phyloP scores from a whole-genome alignment of 2,113 vertebrate genomes.

The Trochalopteron elliotii region DNA sequence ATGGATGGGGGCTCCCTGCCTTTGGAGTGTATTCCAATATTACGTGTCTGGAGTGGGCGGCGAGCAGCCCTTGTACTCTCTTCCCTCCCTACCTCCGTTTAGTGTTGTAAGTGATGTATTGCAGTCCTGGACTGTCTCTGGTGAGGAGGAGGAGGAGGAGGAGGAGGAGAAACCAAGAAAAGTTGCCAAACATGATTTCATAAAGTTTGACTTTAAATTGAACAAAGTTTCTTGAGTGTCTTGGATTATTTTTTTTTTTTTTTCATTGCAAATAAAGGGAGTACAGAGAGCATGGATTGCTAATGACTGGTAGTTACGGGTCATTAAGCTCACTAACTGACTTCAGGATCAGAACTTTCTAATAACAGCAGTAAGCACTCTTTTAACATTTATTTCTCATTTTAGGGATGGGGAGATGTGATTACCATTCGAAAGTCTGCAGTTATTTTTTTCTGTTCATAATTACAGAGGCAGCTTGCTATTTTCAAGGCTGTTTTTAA shows the following conservation, averaged over 20 bases:
- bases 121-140: conserved; percentile 44
- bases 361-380: conserved; percentile 49
- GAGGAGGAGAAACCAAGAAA: conserved; percentile 63
- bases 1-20: conserved; percentile 41
- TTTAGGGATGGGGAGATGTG: conserved; percentile 29
- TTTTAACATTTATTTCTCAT: conserved; percentile 61
- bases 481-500: conserved; percentile 26
- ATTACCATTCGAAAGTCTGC: conserved; percentile 41
- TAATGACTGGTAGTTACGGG: conserved; percentile 55
- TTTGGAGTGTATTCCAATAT: conserved; percentile 64
- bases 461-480: not conserved
- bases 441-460: not conserved
- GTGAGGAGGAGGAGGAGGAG: not conserved
- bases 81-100: conserved; percentile 27
- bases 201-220: conserved; percentile 70
- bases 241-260: conserved; percentile 22
- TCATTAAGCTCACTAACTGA: conserved; percentile 69
- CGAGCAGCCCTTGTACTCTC: conserved; percentile 16
- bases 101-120: conserved; percentile 63
- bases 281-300: conserved; percentile 31
- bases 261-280: conserved; percentile 56
- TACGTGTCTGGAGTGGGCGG: conserved; percentile 59
- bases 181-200: conserved; percentile 76
- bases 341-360: conserved; percentile 63
- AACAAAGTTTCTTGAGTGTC: conserved; percentile 64